Evolutionary conservation across 2,888 invertebrate species (phyloP).

Genomic region (Netelia melanura): DNA sequence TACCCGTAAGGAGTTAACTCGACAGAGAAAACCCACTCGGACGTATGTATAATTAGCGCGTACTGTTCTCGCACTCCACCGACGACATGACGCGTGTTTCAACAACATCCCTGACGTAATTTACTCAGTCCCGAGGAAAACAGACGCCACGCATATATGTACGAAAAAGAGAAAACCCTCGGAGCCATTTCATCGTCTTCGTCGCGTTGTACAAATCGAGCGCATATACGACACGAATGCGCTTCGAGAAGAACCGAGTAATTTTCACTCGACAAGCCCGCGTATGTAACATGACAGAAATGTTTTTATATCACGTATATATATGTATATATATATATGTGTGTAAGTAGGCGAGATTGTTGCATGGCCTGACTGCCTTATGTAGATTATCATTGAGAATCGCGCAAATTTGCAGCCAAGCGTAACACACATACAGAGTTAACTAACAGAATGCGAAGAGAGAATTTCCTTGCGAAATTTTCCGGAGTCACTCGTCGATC

Average conservation of each 20-base stretch:
- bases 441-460: neutral
- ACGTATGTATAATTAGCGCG: conserved; percentile 49
- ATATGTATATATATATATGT: neutral
- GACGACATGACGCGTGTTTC: conserved; percentile 39
- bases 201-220: conserved; percentile 40
- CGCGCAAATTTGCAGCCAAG: conserved; percentile 22
- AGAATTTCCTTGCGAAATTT: conserved; percentile 42
- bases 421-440: neutral
- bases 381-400: conserved; percentile 53
- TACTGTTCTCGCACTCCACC: neutral
- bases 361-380: conserved; percentile 45
- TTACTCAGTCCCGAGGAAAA: conserved; percentile 18
- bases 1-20: conserved; percentile 5
- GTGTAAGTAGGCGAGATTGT: conserved; percentile 10
- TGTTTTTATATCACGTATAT: conserved; percentile 5
- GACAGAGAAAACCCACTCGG: conserved; percentile 28
- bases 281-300: conserved; percentile 57
- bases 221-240: conserved; percentile 15
- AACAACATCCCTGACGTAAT: conserved; percentile 51
- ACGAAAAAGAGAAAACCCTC: conserved; percentile 30
- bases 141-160: neutral
- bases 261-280: conserved; percentile 57
- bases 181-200: conserved; percentile 35
- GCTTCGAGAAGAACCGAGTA: conserved; percentile 52
- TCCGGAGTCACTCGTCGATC: conserved; percentile 10